Percentiles rank a stretch among this genome's conserved stretches.
These are phyloP conservation scores for Lepidurus apus DNA, from an alignment of 1,140 invertebrate genomes.

Conservation along the genomic window DNA sequence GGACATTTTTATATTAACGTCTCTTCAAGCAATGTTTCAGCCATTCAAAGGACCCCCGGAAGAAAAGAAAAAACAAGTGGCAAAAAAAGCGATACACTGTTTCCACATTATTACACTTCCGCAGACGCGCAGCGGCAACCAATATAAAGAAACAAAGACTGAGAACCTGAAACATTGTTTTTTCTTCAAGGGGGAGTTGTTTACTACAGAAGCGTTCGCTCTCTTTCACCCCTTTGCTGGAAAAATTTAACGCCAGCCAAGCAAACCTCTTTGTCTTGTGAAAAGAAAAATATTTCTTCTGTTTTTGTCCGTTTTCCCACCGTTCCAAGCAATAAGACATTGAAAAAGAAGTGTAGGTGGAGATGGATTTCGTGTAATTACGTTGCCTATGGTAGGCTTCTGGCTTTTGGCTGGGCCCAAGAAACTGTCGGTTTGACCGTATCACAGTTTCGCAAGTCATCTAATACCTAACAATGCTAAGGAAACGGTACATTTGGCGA, in stretches of 20 bases:
- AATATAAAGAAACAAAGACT: neutral
- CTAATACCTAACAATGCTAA: neutral
- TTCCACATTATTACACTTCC: neutral
- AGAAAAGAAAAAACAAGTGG: neutral
- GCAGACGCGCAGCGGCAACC: neutral
- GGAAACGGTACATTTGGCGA: conserved; percentile 4
- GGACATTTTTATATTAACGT: no score
- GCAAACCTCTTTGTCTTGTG: conserved; percentile 6
- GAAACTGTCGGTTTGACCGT: neutral
- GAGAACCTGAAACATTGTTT: neutral
- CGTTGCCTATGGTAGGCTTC: neutral
- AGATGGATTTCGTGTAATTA: neutral
- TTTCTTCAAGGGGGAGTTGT: conserved; percentile 13
- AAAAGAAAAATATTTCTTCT: neutral
- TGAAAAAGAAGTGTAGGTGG: neutral
- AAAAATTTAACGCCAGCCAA: neutral
- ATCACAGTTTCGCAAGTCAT: neutral
- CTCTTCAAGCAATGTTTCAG: neutral
- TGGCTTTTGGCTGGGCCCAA: neutral
- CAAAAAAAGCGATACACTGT: neutral
- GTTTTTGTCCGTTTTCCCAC: neutral
- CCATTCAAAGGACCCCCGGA: neutral
- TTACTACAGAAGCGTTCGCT: neutral
- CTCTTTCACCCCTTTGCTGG: neutral
- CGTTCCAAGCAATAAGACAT: neutral